Percentiles rank a stretch among this genome's conserved stretches.
These are phyloP conservation scores for Drosophila insularis DNA, from an alignment of 1,140 invertebrate species.

Conservation along the genomic window DNA sequence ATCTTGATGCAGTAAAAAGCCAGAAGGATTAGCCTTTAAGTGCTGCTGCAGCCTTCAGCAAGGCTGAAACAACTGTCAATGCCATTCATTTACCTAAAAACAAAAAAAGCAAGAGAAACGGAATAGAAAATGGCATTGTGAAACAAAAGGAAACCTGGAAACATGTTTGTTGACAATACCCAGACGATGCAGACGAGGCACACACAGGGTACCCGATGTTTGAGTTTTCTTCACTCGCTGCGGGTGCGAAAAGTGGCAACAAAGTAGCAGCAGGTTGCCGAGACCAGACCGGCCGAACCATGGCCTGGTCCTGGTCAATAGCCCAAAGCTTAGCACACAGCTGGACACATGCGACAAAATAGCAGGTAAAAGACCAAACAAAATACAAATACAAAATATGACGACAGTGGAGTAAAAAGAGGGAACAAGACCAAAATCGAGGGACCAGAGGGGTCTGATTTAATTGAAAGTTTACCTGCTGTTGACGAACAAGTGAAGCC, in stretches of 20 bases:
- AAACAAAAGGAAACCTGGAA: conserved; percentile 10
- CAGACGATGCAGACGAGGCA: background rate
- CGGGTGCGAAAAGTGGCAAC: conserved; percentile 38
- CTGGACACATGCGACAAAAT: conserved; percentile 9
- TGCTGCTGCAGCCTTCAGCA: conserved; percentile 30
- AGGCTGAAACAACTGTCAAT: conserved; percentile 32
- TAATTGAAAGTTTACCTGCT: conserved; percentile 6
- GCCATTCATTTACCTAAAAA: conserved; percentile 19
- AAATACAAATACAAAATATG: background rate
- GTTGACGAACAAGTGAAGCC: background rate
- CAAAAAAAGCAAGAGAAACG: background rate
- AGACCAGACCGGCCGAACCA: conserved; percentile 2
- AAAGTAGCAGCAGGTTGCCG: conserved; percentile 31
- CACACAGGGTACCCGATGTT: background rate
- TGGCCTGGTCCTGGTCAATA: conserved; percentile 19
- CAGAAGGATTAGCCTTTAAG: conserved; percentile 59
- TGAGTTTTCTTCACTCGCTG: conserved; percentile 18
- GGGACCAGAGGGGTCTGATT: background rate
- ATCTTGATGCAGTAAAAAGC: conserved; percentile 52
- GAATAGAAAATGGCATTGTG: background rate
- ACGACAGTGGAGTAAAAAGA: background rate
- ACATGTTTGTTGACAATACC: conserved; percentile 4
- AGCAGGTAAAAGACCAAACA: background rate
- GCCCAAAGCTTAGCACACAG: conserved; percentile 1
- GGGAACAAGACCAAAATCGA: background rate